Evolutionary conservation across 2,888 invertebrate species (phyloP).

Genomic region (Conops quadrifasciatus): DNA sequence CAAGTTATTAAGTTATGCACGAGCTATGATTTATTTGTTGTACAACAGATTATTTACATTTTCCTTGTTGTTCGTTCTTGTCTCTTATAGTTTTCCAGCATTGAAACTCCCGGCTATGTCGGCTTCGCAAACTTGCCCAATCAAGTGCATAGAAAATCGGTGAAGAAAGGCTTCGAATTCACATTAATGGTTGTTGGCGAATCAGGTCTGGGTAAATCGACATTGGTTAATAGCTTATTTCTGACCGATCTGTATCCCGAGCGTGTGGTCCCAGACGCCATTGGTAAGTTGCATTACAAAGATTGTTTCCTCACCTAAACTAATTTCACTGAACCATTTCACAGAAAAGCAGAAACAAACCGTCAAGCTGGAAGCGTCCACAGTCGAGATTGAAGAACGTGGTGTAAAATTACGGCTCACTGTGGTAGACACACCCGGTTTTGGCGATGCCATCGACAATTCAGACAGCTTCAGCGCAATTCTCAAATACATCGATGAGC

Average conservation of each 20-base stretch:
- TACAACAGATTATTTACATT: slow-evolving; percentile 10
- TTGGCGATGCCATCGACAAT: slow-evolving; percentile 94
- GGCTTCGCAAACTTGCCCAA: slow-evolving; percentile 88
- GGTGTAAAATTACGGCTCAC: slow-evolving; percentile 93
- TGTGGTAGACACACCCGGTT: slow-evolving; percentile 95
- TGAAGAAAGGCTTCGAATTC: slow-evolving; percentile 97
- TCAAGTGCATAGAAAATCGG: slow-evolving; percentile 96
- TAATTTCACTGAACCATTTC: not conserved
- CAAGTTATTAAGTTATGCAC: not conserved
- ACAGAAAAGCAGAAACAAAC: slow-evolving; percentile 91
- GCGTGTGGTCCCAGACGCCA: slow-evolving; percentile 85
- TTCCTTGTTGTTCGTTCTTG: slow-evolving; percentile 19
- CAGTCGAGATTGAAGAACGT: slow-evolving; percentile 95
- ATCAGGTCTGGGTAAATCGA: slow-evolving; percentile 93
- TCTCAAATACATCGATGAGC: slow-evolving; percentile 96
- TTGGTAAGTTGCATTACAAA: slow-evolving; percentile 70
- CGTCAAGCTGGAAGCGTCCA: slow-evolving; percentile 93
- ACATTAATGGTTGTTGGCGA: slow-evolving; percentile 96
- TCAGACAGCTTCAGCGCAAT: slow-evolving; percentile 92
- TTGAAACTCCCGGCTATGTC: slow-evolving; percentile 86
- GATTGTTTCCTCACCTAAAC: not conserved
- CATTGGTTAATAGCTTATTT: slow-evolving; percentile 93
- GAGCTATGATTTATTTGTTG: not conserved
- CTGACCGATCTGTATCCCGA: slow-evolving; percentile 95
- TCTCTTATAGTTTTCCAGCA: slow-evolving; percentile 76